phyloP scores from a whole-genome alignment of 2,797 vertebrate genomes.

The Periparus ater region DNA sequence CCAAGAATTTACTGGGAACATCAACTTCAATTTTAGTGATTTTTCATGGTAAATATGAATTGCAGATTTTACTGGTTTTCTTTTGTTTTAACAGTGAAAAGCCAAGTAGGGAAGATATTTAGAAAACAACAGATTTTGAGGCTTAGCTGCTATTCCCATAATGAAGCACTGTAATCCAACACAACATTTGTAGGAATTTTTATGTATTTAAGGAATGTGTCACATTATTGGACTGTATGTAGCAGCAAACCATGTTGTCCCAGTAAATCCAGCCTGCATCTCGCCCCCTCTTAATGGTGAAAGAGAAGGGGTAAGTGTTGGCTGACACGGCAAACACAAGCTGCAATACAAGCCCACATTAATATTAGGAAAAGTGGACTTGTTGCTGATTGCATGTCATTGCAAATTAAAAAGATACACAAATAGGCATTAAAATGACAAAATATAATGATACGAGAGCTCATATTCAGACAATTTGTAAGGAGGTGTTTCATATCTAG shows the following conservation, averaged over 20 bases:
- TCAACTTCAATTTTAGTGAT: constrained; percentile 63
- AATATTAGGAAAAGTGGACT: constrained; percentile 58
- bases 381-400: constrained; percentile 65
- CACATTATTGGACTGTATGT: background rate
- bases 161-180: background rate
- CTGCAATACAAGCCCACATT: constrained; percentile 61
- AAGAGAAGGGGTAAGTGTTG: constrained; percentile 28
- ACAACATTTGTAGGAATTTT: background rate
- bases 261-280: constrained; percentile 10
- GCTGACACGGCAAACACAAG: constrained; percentile 44
- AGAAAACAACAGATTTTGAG: constrained; percentile 14
- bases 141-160: constrained; percentile 8
- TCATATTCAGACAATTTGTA: constrained; percentile 68
- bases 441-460: constrained; percentile 64
- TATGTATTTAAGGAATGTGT: constrained; percentile 3
- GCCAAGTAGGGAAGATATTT: background rate
- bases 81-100: constrained; percentile 58
- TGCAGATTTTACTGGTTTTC: constrained; percentile 31
- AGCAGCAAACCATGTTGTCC: background rate
- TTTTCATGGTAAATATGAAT: constrained; percentile 65
- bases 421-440: constrained; percentile 70
- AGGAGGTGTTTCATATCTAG: constrained; percentile 77
- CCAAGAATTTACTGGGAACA: constrained; percentile 71
- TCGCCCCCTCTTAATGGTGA: background rate
- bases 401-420: constrained; percentile 65